Percentiles rank a stretch among this genome's conserved stretches.
Conservation (phyloP, 2,113 vertebrate species). For the Chaenogobius annularis region DNA sequence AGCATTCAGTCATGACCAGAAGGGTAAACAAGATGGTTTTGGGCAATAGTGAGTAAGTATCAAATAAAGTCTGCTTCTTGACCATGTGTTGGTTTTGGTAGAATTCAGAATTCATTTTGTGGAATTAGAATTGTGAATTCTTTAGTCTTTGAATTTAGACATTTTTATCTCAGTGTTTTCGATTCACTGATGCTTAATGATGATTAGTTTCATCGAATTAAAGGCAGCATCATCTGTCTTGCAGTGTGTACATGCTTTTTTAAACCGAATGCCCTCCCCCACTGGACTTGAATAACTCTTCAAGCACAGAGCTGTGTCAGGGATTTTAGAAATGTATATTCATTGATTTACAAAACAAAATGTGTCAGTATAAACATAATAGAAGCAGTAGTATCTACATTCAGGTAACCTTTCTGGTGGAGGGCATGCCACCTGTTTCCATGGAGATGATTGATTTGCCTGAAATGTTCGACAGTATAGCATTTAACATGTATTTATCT, state of each 20-base stretch:
- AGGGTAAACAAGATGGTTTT: constrained; percentile 21
- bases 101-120: background rate
- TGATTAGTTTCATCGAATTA: background rate
- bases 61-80: constrained; percentile 8
- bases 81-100: background rate
- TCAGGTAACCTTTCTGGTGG: no score
- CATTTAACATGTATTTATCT: background rate
- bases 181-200: background rate
- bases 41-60: background rate
- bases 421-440: no score
- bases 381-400: no score
- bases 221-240: background rate
- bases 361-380: no score
- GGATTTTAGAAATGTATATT: no score
- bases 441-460: background rate
- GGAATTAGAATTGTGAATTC: background rate
- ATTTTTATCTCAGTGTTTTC: background rate
- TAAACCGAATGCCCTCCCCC: background rate
- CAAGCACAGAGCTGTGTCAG: no score
- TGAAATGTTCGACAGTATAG: background rate
- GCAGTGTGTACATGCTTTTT: background rate
- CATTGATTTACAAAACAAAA: no score
- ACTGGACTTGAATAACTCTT: no score
- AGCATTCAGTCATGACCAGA: constrained; percentile 12
- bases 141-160: background rate